Percentiles rank a stretch among this genome's conserved stretches.
Conservation (phyloP, 2,113 vertebrate species). For the Orientallactaga bullata region DNA sequence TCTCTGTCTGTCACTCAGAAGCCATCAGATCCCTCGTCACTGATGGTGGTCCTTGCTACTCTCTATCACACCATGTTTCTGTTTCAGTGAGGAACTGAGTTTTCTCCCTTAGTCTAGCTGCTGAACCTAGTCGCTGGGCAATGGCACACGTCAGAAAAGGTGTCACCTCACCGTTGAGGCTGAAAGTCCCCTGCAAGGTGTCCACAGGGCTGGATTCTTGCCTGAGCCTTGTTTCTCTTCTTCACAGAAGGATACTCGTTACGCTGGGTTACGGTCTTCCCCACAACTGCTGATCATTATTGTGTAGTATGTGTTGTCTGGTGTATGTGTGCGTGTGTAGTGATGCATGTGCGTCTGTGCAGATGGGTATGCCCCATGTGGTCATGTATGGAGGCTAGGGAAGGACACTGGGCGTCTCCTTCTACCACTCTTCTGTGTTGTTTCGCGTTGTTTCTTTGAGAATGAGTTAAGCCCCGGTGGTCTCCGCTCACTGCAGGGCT, state of each 20-base stretch:
- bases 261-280: fast-evolving
- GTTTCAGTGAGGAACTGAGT: fast-evolving
- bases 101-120: neutral
- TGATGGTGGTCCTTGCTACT: fast-evolving
- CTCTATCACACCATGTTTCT: fast-evolving
- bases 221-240: neutral
- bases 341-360: too few relatives aligned
- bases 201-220: fast-evolving
- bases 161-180: neutral
- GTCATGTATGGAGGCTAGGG: too few relatives aligned
- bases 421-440: too few relatives aligned
- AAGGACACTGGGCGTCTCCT: too few relatives aligned
- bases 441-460: too few relatives aligned
- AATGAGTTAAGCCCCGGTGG: too few relatives aligned
- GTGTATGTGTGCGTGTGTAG: too few relatives aligned
- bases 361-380: too few relatives aligned
- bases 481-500: too few relatives aligned
- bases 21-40: fast-evolving
- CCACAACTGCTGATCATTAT: too few relatives aligned
- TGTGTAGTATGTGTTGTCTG: too few relatives aligned
- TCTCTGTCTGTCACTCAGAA: neutral
- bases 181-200: fast-evolving
- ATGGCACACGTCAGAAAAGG: fast-evolving
- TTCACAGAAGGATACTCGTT: neutral
- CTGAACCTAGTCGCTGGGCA: fast-evolving